Evolutionary conservation across 2,113 vertebrate genomes (phyloP).

Genomic region (Progne subis): DNA sequence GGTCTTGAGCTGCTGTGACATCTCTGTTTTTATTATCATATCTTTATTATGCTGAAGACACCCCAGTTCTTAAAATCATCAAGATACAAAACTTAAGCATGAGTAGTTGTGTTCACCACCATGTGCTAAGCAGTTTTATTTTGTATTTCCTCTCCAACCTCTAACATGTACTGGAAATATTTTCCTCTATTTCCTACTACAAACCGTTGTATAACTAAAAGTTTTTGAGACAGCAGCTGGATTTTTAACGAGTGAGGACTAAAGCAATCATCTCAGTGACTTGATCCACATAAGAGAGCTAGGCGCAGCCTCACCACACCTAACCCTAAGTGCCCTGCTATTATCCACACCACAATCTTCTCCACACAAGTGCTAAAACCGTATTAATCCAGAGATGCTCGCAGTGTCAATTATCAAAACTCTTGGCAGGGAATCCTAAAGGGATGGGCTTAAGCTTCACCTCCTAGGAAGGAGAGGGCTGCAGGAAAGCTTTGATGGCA

Average conservation of each 20-base stretch:
- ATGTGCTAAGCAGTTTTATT: not conserved
- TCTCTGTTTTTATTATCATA: not conserved
- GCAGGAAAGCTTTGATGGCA: not conserved
- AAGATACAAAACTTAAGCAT: not conserved
- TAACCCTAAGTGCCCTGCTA: not conserved
- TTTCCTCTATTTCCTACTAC: not conserved
- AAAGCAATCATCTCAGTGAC: not conserved
- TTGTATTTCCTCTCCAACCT: not conserved
- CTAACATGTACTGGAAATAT: not conserved
- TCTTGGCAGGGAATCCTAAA: constrained; percentile 6
- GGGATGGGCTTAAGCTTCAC: constrained; percentile 1
- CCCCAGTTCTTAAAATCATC: not conserved
- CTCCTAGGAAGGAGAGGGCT: constrained; percentile 3
- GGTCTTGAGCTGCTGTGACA: not conserved
- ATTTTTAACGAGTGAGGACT: not conserved
- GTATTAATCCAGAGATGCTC: not conserved
- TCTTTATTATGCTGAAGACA: not conserved
- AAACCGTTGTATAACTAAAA: not conserved
- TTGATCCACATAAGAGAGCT: rapidly evolving
- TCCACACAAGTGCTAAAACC: not conserved
- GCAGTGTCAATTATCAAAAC: not conserved
- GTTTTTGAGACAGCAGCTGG: not conserved
- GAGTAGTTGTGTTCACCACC: not conserved
- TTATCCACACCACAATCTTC: not conserved
- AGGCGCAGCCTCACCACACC: not conserved